A percentile compares a stretch with the other conserved stretches of the same genome.
These are phyloP conservation scores for Archilochus colubris DNA, from an alignment of 2,113 vertebrate species.

Conservation along the genomic window DNA sequence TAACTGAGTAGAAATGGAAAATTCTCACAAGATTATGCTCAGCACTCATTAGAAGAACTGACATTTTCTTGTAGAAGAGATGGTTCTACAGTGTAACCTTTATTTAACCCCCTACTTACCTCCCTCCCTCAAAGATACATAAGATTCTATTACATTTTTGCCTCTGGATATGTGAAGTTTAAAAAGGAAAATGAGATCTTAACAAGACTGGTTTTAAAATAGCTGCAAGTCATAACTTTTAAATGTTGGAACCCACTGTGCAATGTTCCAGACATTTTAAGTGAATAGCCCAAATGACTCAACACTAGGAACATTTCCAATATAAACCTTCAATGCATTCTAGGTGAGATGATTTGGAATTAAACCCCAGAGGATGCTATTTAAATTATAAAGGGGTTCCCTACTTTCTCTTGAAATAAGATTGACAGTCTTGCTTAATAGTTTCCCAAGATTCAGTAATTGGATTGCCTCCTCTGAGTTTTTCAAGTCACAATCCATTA, in stretches of 20 bases:
- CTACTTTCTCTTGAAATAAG: not conserved
- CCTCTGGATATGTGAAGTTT: conserved; percentile 37
- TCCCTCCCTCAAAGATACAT: not conserved
- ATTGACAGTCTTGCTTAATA: not conserved
- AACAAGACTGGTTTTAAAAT: conserved; percentile 39
- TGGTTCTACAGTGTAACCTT: not conserved
- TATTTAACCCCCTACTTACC: conserved; percentile 7
- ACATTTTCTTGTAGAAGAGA: not conserved
- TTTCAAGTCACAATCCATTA: conserved; percentile 31
- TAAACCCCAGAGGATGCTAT: not conserved
- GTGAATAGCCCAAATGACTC: conserved; percentile 33
- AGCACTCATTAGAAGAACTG: not conserved
- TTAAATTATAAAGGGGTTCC: conserved; percentile 14
- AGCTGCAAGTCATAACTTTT: conserved; percentile 13
- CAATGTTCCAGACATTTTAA: conserved; percentile 10
- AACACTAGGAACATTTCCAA: conserved; percentile 20
- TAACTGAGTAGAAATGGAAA: not conserved
- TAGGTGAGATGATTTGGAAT: conserved; percentile 45
- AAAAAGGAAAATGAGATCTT: conserved; percentile 49
- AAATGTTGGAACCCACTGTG: conserved; percentile 28
- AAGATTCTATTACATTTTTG: conserved; percentile 39
- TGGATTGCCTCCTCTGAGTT: conserved; percentile 17
- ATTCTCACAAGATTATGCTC: not conserved
- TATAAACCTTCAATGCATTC: conserved; percentile 11
- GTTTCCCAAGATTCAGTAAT: conserved; percentile 20